Evolutionary conservation across 2,113 vertebrate genomes (phyloP).

Genomic region (Hippocampus comes): DNA sequence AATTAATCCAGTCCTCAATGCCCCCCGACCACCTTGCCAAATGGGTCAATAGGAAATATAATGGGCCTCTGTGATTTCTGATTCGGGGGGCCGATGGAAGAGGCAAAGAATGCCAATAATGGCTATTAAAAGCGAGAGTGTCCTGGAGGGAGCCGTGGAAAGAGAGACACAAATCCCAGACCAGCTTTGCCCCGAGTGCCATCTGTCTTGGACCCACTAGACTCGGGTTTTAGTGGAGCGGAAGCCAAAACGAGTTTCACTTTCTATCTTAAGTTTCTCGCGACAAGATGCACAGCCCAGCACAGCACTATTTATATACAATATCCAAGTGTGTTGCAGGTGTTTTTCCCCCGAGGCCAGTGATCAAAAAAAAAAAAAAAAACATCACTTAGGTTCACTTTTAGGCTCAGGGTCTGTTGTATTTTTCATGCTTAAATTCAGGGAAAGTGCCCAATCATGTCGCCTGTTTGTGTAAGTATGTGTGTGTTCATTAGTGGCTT

Average conservation of each 20-base stretch:
- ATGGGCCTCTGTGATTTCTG: conserved; percentile 70
- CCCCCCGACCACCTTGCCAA: conserved; percentile 61
- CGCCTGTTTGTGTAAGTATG: conserved; percentile 27
- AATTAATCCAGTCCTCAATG: conserved; percentile 68
- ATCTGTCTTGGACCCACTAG: conserved; percentile 71
- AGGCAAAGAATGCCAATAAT: conserved; percentile 69
- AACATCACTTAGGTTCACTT: conserved; percentile 19
- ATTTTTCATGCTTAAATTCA: not conserved
- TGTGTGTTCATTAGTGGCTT: conserved; percentile 41
- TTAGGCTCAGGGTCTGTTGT: conserved; percentile 7
- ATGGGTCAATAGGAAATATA: conserved; percentile 72
- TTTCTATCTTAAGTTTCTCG: conserved; percentile 38
- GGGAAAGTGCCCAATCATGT: conserved; percentile 21
- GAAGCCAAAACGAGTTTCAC: conserved; percentile 60
- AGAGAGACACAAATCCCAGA: conserved; percentile 38
- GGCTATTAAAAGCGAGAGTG: conserved; percentile 62
- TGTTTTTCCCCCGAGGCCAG: conserved; percentile 35
- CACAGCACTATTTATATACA: not conserved
- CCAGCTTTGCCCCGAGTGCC: conserved; percentile 65
- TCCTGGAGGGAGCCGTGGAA: conserved; percentile 26
- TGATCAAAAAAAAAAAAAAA: not conserved
- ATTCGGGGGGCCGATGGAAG: conserved; percentile 61
- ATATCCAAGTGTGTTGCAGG: conserved; percentile 17
- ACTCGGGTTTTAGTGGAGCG: conserved; percentile 61
- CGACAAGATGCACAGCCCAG: conserved; percentile 4